These are phyloP conservation scores for Acrocephalus arundinaceus DNA, from an alignment of 2,113 vertebrate species.

Conservation along the genomic window DNA sequence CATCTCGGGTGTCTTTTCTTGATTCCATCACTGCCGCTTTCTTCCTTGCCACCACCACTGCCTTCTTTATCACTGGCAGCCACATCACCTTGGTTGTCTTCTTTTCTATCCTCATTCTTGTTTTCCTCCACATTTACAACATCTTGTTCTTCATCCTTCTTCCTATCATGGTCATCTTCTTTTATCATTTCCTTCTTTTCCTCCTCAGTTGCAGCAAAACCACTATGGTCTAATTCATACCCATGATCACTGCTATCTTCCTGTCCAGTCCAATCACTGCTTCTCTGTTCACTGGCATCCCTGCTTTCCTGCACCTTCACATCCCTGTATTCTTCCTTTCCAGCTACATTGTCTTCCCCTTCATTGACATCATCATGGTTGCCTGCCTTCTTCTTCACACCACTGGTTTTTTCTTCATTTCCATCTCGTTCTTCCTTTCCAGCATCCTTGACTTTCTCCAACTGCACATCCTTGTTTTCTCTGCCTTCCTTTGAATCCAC, in stretches of 20 bases:
- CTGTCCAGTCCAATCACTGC: background rate
- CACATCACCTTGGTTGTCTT: background rate
- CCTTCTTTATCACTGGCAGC: too few relatives aligned
- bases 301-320: background rate
- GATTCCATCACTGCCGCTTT: fast-evolving
- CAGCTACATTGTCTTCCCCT: background rate
- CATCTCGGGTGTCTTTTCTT: fast-evolving
- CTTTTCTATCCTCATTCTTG: background rate
- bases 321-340: too few relatives aligned
- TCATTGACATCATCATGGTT: background rate
- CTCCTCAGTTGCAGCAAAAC: background rate
- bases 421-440: too few relatives aligned
- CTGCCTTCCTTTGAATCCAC: fast-evolving
- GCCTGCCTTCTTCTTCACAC: background rate
- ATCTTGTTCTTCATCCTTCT: too few relatives aligned
- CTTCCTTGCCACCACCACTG: background rate
- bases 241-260: too few relatives aligned
- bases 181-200: background rate
- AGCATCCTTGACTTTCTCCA: background rate
- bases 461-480: background rate
- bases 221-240: background rate
- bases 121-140: background rate
- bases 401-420: background rate
- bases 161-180: too few relatives aligned
- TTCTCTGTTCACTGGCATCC: background rate